phyloP scores from a whole-genome alignment of 1,140 invertebrate species.

The Drosophila kanapiae region DNA sequence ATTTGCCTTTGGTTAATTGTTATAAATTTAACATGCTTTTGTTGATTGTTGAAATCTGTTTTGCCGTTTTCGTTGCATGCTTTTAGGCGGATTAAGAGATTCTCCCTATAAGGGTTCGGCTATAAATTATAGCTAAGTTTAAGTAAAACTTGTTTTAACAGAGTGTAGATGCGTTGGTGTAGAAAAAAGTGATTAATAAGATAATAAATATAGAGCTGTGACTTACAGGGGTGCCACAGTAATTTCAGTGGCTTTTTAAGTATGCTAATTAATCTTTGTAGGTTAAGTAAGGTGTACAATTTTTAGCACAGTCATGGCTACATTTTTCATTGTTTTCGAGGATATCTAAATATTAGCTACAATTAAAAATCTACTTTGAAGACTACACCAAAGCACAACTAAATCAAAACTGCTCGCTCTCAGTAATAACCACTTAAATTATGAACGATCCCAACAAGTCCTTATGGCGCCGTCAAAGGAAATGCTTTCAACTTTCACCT shows the following conservation, averaged over 20 bases:
- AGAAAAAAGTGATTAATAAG: too few relatives aligned
- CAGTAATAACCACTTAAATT: not conserved
- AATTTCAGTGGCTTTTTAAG: not conserved
- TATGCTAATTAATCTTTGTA: not conserved
- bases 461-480: not conserved
- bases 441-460: slow-evolving; percentile 7
- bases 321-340: not conserved
- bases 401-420: not conserved
- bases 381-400: not conserved
- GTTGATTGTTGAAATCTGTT: slow-evolving; percentile 32
- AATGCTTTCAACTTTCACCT: slow-evolving; percentile 40
- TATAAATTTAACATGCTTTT: slow-evolving; percentile 24
- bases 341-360: not conserved
- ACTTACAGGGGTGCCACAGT: not conserved
- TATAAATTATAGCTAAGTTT: not conserved
- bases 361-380: too few relatives aligned
- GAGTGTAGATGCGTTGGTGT: not conserved
- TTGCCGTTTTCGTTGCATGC: slow-evolving; percentile 39
- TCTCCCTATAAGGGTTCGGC: not conserved
- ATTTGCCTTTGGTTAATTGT: slow-evolving; percentile 21
- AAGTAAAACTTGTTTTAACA: not conserved
- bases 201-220: not conserved
- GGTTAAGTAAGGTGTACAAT: not conserved
- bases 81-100: slow-evolving; percentile 13
- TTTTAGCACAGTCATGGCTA: not conserved